Conservation (phyloP, 2,113 vertebrate genomes). For the Aplodontia rufa region DNA sequence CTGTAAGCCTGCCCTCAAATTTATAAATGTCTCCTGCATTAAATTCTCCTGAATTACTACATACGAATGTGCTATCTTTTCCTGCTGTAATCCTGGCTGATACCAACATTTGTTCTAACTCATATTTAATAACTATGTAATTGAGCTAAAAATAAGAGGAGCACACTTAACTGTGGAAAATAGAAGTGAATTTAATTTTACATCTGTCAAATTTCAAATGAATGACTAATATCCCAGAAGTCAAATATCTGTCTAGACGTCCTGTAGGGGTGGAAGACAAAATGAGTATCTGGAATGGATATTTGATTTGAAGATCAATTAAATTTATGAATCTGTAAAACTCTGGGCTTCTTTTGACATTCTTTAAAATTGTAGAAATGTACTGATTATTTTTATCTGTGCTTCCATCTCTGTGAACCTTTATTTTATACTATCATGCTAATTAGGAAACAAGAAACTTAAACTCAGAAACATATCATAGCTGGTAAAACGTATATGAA, state of each 20-base stretch:
- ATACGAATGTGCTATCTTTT: not conserved
- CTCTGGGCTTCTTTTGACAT: not conserved
- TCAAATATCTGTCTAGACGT: not conserved
- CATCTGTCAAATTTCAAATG: not conserved
- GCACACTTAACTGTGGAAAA: not conserved
- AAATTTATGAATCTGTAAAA: not conserved
- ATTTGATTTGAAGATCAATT: constrained; percentile 14
- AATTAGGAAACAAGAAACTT: not conserved
- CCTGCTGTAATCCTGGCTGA: not conserved
- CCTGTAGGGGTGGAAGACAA: not conserved
- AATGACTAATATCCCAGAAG: not conserved
- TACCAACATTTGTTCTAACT: not conserved
- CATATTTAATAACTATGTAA: not conserved
- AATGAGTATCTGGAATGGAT: not conserved
- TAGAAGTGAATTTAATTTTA: constrained; percentile 28
- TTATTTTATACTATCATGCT: not conserved
- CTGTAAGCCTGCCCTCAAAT: not conserved
- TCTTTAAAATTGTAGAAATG: not conserved
- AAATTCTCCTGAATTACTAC: not conserved
- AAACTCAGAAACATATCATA: not conserved
- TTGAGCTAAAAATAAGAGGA: not conserved
- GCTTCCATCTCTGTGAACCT: not conserved
- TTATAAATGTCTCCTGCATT: not conserved
- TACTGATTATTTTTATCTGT: not conserved
- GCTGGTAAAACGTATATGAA: not conserved